Conservation (phyloP, 2,113 vertebrate genomes). For the Pagrus major region DNA sequence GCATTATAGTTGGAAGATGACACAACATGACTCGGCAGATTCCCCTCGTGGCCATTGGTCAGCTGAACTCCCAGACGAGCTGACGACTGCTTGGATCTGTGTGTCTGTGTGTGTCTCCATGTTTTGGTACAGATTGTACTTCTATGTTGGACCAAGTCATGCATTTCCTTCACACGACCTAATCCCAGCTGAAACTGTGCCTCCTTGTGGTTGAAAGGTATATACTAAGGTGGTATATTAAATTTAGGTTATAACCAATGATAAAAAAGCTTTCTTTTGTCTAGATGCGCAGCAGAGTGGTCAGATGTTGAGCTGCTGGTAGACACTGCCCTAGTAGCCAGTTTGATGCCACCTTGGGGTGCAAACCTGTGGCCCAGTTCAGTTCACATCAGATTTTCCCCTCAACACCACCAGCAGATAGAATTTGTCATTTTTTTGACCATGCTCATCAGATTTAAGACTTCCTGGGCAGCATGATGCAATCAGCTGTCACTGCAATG, state of each 20-base stretch:
- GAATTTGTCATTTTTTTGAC: not conserved
- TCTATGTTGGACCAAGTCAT: not conserved
- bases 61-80: conserved; percentile 34
- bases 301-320: not conserved
- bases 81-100: conserved; percentile 21
- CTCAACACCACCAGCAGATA: not conserved
- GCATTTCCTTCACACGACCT: not conserved
- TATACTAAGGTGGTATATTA: conserved; percentile 1
- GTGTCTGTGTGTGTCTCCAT: conserved; percentile 9
- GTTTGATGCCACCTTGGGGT: not conserved
- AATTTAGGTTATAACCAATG: not conserved
- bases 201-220: conserved; percentile 49
- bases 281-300: not conserved
- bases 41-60: conserved; percentile 47
- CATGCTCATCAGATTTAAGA: not conserved
- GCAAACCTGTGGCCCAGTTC: not conserved
- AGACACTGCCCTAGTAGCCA: no score
- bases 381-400: not conserved
- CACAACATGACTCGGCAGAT: conserved; percentile 54
- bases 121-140: conserved; percentile 37
- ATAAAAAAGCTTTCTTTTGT: not conserved
- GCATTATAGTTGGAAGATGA: conserved; percentile 64
- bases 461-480: not conserved
- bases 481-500: not conserved
- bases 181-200: conserved; percentile 18